Evolutionary conservation across 2,888 invertebrate genomes (phyloP).

Genomic region (Dasypogon diadema): DNA sequence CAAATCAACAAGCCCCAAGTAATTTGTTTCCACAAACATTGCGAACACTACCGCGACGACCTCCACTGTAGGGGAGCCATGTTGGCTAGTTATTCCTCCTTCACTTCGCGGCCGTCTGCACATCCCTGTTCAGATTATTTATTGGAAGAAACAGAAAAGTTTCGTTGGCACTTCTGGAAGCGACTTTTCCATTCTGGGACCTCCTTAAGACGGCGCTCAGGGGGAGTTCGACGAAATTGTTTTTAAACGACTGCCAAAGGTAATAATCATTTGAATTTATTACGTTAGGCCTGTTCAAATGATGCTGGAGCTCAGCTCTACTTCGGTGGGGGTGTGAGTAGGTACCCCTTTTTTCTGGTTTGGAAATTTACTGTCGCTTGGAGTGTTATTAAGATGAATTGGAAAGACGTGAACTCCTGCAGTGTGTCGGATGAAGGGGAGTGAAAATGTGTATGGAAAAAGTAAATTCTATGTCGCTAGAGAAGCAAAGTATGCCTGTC

Average conservation of each 20-base stretch:
- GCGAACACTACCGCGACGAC: neutral
- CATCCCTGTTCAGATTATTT: neutral
- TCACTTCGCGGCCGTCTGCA: neutral
- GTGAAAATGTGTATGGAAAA: too few species aligned
- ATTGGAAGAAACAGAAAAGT: conserved; percentile 8
- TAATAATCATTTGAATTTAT: conserved; percentile 7
- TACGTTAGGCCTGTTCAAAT: neutral
- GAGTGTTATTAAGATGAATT: too few species aligned
- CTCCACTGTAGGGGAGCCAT: neutral
- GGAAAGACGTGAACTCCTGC: too few species aligned
- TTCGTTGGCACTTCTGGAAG: conserved; percentile 1
- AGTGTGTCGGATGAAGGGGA: too few species aligned
- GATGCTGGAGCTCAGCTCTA: neutral
- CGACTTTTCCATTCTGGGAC: neutral
- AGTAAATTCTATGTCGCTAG: too few species aligned
- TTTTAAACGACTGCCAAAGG: conserved; percentile 16
- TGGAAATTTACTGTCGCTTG: too few species aligned
- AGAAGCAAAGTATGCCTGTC: too few species aligned
- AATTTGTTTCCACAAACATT: conserved; percentile 52
- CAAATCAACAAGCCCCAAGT: conserved; percentile 52
- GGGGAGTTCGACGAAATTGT: neutral
- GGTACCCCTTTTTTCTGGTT: too few species aligned
- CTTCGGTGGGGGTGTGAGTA: too few species aligned
- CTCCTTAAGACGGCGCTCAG: neutral
- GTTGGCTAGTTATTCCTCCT: neutral